Evolutionary conservation across 1,140 invertebrate genomes (phyloP).

Genomic region (Drosophila burlai): DNA sequence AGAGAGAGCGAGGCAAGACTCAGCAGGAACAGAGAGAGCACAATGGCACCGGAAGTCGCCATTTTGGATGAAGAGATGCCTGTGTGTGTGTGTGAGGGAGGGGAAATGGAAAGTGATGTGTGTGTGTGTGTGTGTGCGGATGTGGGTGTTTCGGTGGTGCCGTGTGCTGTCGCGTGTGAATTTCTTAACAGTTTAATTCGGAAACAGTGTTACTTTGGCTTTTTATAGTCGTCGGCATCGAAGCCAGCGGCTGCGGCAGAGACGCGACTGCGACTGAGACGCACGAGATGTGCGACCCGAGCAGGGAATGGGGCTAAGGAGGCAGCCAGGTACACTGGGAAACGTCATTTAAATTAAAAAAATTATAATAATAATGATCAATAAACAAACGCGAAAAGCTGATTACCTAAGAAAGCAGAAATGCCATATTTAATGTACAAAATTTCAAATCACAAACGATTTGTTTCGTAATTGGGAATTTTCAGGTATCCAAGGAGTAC

Average conservation of each 20-base stretch:
- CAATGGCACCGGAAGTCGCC: conserved; percentile 21
- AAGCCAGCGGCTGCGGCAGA: conserved; percentile 5
- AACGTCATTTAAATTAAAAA: background rate
- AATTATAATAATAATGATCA: background rate
- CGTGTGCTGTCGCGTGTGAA: conserved; percentile 56
- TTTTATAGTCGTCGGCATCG: conserved; percentile 65
- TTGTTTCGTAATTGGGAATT: background rate
- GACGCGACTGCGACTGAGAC: conserved; percentile 10
- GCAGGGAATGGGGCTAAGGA: background rate
- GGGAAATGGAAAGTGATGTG: background rate
- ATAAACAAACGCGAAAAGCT: background rate
- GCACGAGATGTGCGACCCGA: conserved; percentile 19
- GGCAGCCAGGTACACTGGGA: conserved; percentile 4
- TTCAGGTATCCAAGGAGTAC: background rate
- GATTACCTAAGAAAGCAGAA: background rate
- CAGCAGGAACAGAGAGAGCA: conserved; percentile 20
- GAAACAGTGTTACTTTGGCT: conserved; percentile 78
- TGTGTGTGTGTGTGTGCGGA: background rate
- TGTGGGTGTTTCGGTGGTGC: conserved; percentile 7
- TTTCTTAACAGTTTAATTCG: conserved; percentile 81
- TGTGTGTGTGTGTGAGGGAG: background rate
- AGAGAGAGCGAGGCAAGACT: conserved; percentile 4
- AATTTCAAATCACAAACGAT: background rate
- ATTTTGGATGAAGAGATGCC: conserved; percentile 18
- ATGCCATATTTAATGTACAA: background rate